Percentiles rank a stretch among this genome's conserved stretches.
Evolutionary conservation across 2,113 vertebrate genomes (phyloP).

Genomic region (Diglossa brunneiventris): DNA sequence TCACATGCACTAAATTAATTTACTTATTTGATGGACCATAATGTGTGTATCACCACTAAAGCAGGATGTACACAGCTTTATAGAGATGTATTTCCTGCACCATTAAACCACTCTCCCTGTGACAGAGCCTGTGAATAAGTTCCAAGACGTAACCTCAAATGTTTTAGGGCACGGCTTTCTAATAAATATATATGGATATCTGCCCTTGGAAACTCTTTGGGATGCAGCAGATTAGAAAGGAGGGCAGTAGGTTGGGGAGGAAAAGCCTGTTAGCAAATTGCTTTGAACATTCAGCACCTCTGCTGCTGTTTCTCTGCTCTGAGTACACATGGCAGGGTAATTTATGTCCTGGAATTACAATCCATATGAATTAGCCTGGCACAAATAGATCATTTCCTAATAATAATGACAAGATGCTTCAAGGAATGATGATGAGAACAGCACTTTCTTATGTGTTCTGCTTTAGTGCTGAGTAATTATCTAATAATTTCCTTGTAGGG

Average conservation of each 20-base stretch:
- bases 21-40: constrained; percentile 8
- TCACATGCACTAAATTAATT: constrained; percentile 20
- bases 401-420: constrained; percentile 47
- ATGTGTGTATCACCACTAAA: not conserved
- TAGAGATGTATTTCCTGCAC: not conserved
- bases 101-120: constrained; percentile 17
- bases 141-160: not conserved
- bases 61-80: constrained; percentile 12
- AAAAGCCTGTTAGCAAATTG: not conserved
- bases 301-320: not conserved
- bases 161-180: not conserved
- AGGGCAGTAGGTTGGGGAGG: not conserved
- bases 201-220: not conserved
- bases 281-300: not conserved
- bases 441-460: not conserved
- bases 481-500: not conserved
- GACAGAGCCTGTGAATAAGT: not conserved
- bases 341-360: constrained; percentile 49
- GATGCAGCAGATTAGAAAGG: not conserved
- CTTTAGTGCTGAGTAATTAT: constrained; percentile 39
- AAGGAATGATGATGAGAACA: constrained; percentile 28
- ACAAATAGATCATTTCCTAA: constrained; percentile 44
- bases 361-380: constrained; percentile 48
- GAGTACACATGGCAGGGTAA: not conserved
- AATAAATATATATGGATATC: not conserved